phyloP scores from a whole-genome alignment of 2,797 vertebrate species.

The Enteromius mattozi region DNA sequence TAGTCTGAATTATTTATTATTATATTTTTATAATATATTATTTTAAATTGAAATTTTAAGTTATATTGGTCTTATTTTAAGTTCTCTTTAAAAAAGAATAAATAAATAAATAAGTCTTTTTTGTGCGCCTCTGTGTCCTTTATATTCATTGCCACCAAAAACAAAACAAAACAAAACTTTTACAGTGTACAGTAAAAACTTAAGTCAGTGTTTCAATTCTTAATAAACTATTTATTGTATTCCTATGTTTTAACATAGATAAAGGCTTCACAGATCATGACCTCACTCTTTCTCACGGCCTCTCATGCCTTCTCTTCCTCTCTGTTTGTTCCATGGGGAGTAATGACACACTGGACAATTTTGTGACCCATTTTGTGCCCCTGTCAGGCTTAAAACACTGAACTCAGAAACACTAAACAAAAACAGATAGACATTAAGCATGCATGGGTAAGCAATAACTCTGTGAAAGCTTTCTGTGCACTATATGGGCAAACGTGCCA shows the following conservation, averaged over 20 bases:
- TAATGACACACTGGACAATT: constrained; percentile 46
- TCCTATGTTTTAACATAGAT: background rate
- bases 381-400: constrained; percentile 34
- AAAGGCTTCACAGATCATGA: background rate
- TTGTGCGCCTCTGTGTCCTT: background rate
- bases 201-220: background rate
- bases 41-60: background rate
- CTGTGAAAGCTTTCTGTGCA: background rate
- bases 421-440: constrained; percentile 24
- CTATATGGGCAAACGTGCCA: background rate
- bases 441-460: constrained; percentile 7
- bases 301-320: constrained; percentile 56
- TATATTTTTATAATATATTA: background rate
- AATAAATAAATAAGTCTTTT: background rate
- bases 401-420: constrained; percentile 37
- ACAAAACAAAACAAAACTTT: too few species aligned
- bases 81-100: too few species aligned
- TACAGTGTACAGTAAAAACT: background rate
- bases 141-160: background rate
- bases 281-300: constrained; percentile 74
- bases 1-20: background rate
- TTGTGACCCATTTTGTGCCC: constrained; percentile 56
- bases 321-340: constrained; percentile 54
- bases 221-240: background rate
- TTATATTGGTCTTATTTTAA: too few species aligned